Evolutionary conservation across 2,888 invertebrate species (phyloP).

Genomic region (Nezara viridula): DNA sequence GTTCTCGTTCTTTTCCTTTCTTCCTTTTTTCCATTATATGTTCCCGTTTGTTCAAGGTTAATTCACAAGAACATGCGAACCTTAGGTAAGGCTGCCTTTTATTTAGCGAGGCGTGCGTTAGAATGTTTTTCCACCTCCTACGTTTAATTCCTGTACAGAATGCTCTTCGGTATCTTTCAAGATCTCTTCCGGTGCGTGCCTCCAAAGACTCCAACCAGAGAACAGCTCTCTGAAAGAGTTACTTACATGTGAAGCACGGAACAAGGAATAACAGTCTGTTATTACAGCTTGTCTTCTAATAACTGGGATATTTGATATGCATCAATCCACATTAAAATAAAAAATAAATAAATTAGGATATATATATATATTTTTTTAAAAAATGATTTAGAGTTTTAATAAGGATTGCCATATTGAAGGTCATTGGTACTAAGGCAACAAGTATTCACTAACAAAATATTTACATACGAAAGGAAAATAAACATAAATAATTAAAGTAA

Average conservation of each 20-base stretch:
- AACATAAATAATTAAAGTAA: too few species aligned
- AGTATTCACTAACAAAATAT: too few species aligned
- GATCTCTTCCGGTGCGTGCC: conserved; percentile 15
- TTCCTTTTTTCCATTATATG: background rate
- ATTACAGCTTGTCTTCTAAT: too few species aligned
- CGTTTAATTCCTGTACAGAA: background rate
- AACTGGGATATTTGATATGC: too few species aligned
- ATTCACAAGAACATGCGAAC: conserved; percentile 17
- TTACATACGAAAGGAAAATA: too few species aligned
- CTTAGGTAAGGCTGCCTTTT: background rate
- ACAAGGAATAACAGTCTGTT: background rate
- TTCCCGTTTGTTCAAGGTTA: background rate
- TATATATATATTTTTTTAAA: too few species aligned
- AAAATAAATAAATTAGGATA: too few species aligned
- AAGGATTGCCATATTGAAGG: too few species aligned
- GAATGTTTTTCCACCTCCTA: background rate
- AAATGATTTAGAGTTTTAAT: too few species aligned
- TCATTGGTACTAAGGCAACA: too few species aligned
- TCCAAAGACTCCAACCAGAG: background rate
- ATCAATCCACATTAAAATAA: too few species aligned
- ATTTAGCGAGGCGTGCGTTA: background rate
- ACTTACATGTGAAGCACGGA: background rate
- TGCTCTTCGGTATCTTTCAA: background rate
- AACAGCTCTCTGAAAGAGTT: background rate
- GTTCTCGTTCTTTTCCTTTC: background rate